These are phyloP conservation scores for Metaphire vulgaris DNA, from an alignment of 1,140 invertebrate genomes.

Conservation along the genomic window DNA sequence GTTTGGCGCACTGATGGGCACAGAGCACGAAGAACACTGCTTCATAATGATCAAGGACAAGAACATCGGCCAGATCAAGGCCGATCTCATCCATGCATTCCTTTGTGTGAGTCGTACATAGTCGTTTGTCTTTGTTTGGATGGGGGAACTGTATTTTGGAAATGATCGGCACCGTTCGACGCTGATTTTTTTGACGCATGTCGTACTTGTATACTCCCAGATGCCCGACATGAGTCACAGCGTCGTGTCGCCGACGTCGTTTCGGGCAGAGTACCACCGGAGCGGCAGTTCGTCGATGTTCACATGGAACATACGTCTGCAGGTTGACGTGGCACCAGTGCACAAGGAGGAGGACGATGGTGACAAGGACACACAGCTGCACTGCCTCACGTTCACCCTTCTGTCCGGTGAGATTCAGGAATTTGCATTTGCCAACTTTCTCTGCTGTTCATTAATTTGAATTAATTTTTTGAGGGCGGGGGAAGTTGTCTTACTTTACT, in stretches of 20 bases:
- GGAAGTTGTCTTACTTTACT: too few species aligned
- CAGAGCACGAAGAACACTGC: constrained; percentile 93
- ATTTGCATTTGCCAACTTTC: not conserved
- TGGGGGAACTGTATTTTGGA: constrained; percentile 43
- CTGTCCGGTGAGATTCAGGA: constrained; percentile 68
- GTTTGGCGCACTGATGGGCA: constrained; percentile 93
- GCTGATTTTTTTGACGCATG: too few species aligned
- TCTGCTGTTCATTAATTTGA: not conserved
- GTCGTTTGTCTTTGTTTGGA: not conserved
- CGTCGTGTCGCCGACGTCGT: constrained; percentile 94
- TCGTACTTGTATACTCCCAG: too few species aligned
- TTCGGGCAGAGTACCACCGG: constrained; percentile 92
- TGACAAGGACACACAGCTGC: constrained; percentile 64
- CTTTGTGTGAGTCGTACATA: constrained; percentile 68
- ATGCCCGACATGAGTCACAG: constrained; percentile 96
- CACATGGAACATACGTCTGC: constrained; percentile 89
- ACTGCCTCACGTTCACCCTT: constrained; percentile 91
- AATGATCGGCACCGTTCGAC: too few species aligned
- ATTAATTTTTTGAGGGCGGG: not conserved
- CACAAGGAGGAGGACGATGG: constrained; percentile 36
- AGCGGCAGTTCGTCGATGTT: constrained; percentile 87
- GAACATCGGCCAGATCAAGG: constrained; percentile 89
- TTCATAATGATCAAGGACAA: constrained; percentile 89
- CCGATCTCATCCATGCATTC: constrained; percentile 96
- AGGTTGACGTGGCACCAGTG: constrained; percentile 63